Evolutionary conservation across 2,797 vertebrate species (phyloP).

Genomic region (Poecilia picta): DNA sequence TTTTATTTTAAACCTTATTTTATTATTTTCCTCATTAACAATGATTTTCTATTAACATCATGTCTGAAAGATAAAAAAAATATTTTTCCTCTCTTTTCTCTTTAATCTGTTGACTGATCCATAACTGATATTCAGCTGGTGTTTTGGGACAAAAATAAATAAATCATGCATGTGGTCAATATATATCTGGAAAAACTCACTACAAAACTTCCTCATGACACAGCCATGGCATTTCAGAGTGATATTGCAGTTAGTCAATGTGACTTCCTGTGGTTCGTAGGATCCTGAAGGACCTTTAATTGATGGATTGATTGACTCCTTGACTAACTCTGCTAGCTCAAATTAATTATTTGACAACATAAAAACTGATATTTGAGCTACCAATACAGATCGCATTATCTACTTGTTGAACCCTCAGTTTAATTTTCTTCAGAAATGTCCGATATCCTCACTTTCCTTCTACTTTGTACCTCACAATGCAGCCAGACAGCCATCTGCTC

Average conservation of each 20-base stretch:
- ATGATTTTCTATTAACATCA: not conserved
- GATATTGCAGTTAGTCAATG: too few relatives aligned
- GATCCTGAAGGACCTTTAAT: not conserved
- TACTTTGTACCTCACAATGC: conserved; percentile 8
- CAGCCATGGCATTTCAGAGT: too few relatives aligned
- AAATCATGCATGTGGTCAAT: too few relatives aligned
- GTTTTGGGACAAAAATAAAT: too few relatives aligned
- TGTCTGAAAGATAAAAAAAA: not conserved
- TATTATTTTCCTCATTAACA: not conserved
- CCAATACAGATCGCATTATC: not conserved
- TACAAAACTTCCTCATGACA: too few relatives aligned
- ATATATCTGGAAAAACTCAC: too few relatives aligned
- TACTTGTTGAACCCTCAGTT: not conserved
- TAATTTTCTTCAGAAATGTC: not conserved
- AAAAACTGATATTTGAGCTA: not conserved
- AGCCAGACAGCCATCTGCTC: conserved; percentile 27
- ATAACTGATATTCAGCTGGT: not conserved
- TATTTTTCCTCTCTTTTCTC: not conserved
- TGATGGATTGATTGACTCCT: not conserved
- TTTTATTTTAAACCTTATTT: not conserved
- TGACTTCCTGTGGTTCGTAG: not conserved
- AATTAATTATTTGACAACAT: not conserved
- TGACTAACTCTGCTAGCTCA: not conserved
- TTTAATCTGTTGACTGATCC: not conserved
- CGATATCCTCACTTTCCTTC: not conserved